These are phyloP conservation scores for Drosophila mulleri DNA, from an alignment of 2,888 invertebrate species.

Conservation along the genomic window DNA sequence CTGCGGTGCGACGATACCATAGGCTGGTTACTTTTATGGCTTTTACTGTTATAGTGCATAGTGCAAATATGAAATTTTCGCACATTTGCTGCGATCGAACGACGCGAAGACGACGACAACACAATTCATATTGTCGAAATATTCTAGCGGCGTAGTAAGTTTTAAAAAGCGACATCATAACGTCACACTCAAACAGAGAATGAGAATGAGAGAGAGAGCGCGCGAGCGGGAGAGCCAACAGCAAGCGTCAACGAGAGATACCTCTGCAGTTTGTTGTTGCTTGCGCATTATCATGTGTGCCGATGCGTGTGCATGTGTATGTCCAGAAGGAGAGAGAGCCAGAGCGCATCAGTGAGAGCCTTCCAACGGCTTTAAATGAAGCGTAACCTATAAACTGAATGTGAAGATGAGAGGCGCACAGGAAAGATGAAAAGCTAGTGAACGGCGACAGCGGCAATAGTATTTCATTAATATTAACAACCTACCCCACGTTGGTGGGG, in stretches of 20 bases:
- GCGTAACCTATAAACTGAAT: constrained; percentile 1
- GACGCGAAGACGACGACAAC: constrained; percentile 64
- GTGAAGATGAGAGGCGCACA: constrained; percentile 12
- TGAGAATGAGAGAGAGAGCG: background rate
- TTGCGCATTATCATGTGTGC: constrained; percentile 8
- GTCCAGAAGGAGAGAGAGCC: background rate
- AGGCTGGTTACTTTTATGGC: constrained; percentile 8
- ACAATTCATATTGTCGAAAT: constrained; percentile 71
- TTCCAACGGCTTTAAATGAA: constrained; percentile 36
- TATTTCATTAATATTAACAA: constrained; percentile 69
- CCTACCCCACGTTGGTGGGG: constrained; percentile 66
- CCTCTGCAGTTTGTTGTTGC: constrained; percentile 18
- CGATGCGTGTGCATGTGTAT: constrained; percentile 6
- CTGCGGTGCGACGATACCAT: constrained; percentile 6
- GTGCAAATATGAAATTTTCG: constrained; percentile 8
- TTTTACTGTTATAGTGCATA: constrained; percentile 38
- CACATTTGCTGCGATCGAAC: constrained; percentile 30
- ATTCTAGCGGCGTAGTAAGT: constrained; percentile 78
- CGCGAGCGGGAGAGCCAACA: constrained; percentile 2
- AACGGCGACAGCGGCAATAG: background rate
- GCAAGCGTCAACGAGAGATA: constrained; percentile 13
- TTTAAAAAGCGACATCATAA: constrained; percentile 22
- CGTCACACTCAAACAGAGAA: constrained; percentile 13
- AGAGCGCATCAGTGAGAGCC: constrained; percentile 5
- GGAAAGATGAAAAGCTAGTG: constrained; percentile 18